phyloP scores from a whole-genome alignment of 2,888 invertebrate species.

The Phortica okadai region DNA sequence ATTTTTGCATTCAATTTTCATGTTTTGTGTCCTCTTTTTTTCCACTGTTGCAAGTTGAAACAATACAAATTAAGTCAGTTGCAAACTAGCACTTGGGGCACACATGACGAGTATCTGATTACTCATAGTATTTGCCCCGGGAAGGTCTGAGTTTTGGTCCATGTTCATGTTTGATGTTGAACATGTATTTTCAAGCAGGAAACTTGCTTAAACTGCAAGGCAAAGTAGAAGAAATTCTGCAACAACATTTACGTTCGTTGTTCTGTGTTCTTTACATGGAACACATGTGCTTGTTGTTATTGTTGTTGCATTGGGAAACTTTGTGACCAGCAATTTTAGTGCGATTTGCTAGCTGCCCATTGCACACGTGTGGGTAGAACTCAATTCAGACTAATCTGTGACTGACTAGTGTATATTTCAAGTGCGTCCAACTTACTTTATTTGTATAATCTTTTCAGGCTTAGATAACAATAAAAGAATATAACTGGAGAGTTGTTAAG shows the following conservation, averaged over 20 bases:
- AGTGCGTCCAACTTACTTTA: no score
- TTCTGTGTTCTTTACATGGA: no score
- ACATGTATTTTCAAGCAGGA: slow-evolving; percentile 76
- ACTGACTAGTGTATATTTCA: no score
- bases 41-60: no score
- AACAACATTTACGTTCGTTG: no score
- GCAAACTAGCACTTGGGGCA: slow-evolving; percentile 77
- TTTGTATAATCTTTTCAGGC: no score
- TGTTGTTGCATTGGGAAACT: slow-evolving; percentile 74
- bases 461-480: no score
- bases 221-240: slow-evolving; percentile 77
- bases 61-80: no score
- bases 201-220: slow-evolving; percentile 75
- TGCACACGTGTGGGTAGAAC: slow-evolving; percentile 64
- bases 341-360: slow-evolving; percentile 49
- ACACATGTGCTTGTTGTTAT: no score
- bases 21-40: no score
- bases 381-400: slow-evolving; percentile 77
- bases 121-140: slow-evolving; percentile 74
- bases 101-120: slow-evolving; percentile 76
- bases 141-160: slow-evolving; percentile 77
- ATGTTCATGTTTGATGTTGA: slow-evolving; percentile 59
- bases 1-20: background rate
- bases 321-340: slow-evolving; percentile 77
- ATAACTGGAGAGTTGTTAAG: no score